Evolutionary conservation across 2,888 invertebrate species (phyloP).

Genomic region (Ophion slaviceki): DNA sequence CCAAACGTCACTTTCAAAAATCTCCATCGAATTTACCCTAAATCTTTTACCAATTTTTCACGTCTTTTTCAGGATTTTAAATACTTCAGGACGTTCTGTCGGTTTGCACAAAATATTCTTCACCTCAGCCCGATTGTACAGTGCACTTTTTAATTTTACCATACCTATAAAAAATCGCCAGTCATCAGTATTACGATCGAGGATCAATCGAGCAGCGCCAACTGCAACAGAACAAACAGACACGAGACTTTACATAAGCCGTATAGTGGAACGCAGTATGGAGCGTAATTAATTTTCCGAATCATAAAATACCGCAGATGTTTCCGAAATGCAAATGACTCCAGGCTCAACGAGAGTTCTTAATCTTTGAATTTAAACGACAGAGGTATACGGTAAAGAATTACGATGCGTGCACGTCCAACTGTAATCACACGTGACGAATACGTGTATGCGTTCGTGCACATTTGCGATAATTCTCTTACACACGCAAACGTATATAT

Average conservation of each 20-base stretch:
- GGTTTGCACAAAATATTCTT: neutral
- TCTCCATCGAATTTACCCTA: too few species aligned
- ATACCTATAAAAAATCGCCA: slow-evolving; percentile 56
- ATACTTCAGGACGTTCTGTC: too few species aligned
- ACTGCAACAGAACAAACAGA: slow-evolving; percentile 62
- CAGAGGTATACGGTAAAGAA: slow-evolving; percentile 14
- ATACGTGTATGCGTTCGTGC: slow-evolving; percentile 14
- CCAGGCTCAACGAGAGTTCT: neutral
- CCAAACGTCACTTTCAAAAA: too few species aligned
- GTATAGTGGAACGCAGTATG: neutral
- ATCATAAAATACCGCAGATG: slow-evolving; percentile 18
- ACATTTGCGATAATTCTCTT: slow-evolving; percentile 43
- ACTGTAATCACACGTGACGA: slow-evolving; percentile 52
- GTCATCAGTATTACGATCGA: slow-evolving; percentile 52
- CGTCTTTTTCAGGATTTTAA: too few species aligned
- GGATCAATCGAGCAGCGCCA: slow-evolving; percentile 26
- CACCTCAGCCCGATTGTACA: neutral
- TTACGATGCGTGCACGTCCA: slow-evolving; percentile 26
- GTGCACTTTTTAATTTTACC: slow-evolving; percentile 20
- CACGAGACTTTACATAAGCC: slow-evolving; percentile 36
- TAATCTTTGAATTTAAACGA: slow-evolving; percentile 38
- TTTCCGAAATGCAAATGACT: slow-evolving; percentile 39
- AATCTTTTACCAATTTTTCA: too few species aligned
- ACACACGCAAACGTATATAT: slow-evolving; percentile 1
- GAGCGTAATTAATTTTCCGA: slow-evolving; percentile 9